Conservation (phyloP, 1,140 invertebrate genomes). For the Monochamus saltuarius region DNA sequence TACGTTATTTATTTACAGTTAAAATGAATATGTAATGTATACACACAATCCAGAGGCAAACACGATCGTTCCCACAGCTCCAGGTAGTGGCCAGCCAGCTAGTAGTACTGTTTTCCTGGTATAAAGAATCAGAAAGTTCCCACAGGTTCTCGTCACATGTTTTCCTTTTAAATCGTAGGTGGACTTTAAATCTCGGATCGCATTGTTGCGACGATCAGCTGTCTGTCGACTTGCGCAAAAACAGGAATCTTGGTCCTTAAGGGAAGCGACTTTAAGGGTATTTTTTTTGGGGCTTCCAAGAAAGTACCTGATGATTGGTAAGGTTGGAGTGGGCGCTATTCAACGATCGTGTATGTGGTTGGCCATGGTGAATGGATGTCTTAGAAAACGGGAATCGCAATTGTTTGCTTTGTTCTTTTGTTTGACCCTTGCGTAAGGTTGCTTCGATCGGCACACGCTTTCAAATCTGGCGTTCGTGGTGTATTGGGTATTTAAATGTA, state of each 20-base stretch:
- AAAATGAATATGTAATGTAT: too few relatives aligned
- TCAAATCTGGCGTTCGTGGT: too few relatives aligned
- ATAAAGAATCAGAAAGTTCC: conserved; percentile 13
- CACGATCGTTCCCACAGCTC: conserved; percentile 1
- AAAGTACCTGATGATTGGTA: not conserved
- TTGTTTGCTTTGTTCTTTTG: conserved; percentile 1
- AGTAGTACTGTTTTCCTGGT: not conserved
- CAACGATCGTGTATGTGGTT: not conserved
- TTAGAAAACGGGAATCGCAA: not conserved
- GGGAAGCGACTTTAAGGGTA: not conserved
- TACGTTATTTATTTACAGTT: too few relatives aligned
- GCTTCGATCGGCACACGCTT: too few relatives aligned
- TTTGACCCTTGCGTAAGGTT: not conserved
- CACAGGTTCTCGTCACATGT: conserved; percentile 17
- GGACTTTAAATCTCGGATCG: conserved; percentile 9
- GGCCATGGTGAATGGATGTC: conserved; percentile 3
- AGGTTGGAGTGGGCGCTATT: not conserved
- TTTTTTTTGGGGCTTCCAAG: not conserved
- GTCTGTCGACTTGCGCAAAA: conserved; percentile 9
- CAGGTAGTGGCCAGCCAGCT: not conserved
- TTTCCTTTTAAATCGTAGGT: conserved; percentile 18
- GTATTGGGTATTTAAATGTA: too few relatives aligned
- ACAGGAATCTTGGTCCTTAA: not conserved
- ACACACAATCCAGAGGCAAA: not conserved
- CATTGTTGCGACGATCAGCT: conserved; percentile 11